Evolutionary conservation across 2,113 vertebrate genomes (phyloP).

Genomic region (Beaufortia kweichowensis): DNA sequence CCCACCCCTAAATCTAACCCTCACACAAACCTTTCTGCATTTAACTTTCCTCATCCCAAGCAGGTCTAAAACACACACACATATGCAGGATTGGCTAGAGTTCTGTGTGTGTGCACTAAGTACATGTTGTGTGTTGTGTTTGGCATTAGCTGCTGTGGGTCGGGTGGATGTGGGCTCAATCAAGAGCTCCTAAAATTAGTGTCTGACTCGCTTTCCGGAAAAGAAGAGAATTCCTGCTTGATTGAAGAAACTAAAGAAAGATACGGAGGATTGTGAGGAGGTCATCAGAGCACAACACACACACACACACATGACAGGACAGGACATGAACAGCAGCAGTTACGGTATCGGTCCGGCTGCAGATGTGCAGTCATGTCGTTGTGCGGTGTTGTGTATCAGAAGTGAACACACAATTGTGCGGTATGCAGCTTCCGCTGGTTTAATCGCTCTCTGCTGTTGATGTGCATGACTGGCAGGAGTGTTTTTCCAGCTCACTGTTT

Average conservation of each 20-base stretch:
- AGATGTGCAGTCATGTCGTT: too few species aligned
- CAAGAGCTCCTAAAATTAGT: slow-evolving; percentile 77
- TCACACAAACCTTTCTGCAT: too few species aligned
- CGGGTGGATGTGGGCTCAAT: slow-evolving; percentile 77
- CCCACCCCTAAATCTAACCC: too few species aligned
- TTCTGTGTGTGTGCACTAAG: slow-evolving; percentile 60
- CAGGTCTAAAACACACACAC: slow-evolving; percentile 60
- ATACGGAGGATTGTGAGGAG: slow-evolving; percentile 61
- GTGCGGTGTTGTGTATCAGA: too few species aligned
- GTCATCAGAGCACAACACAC: too few species aligned
- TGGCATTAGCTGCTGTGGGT: slow-evolving; percentile 72
- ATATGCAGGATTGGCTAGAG: slow-evolving; percentile 64
- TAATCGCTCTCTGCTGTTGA: slow-evolving; percentile 70
- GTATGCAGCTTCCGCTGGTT: slow-evolving; percentile 77
- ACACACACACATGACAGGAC: too few species aligned
- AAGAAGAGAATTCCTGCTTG: slow-evolving; percentile 72
- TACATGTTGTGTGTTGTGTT: slow-evolving; percentile 80
- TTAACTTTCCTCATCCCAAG: too few species aligned
- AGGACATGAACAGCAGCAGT: too few species aligned
- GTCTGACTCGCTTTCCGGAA: slow-evolving; percentile 66
- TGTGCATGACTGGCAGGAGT: slow-evolving; percentile 65
- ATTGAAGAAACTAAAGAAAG: slow-evolving; percentile 66
- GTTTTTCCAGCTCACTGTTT: slow-evolving; percentile 72
- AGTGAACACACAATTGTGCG: slow-evolving; percentile 73
- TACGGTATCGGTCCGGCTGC: too few species aligned